Base-by-base conservation (phyloP, 2,888 invertebrate species). In the Campopleginae sp. region DNA sequence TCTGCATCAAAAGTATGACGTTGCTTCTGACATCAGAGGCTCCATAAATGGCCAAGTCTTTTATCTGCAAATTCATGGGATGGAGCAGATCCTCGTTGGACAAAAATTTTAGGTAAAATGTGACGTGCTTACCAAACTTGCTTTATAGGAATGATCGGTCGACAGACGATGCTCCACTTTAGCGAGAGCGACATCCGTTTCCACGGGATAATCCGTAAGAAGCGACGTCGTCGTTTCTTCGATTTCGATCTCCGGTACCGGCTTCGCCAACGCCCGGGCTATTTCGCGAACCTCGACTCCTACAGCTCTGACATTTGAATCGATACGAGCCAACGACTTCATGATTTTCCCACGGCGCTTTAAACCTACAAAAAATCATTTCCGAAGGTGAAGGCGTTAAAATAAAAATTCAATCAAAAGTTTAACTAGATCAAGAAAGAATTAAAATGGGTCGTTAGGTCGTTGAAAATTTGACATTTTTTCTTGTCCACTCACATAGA, bases 21-120 rank as follows among this genome's bases (percentile, higher is more conserved):
- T 70, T 79, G 31, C 19, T 79, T 61, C 71, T 79, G 71, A 79
- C 71, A 51, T 79, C 71, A 33, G n/a, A 33, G 70, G 70, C 71
- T n/a, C 61, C 79, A 46, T 71, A 61, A 79, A 79, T 79, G 63
- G 48, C 66, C 71, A 79, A 79, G 48, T 79, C 71, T 48, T 61
- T 79, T 61, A 79, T 44, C 61, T 63, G 63, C 63, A 63, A 63
- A 10, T 38, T 38, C 38, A 38, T 38, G 38, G 38, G 1, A 0
- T 38, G 8, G 0, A 38, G 10, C 10, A 38, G 38, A 38, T 38
- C 38, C 10, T 10, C 8, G 10, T 38, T 0, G 10, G 38, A 38
- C 38, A 1, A 38, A 7, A 38, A 6, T 33, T 33, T 4, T 33
- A 66, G 65, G 65, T 66, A 51, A 54, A 76, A 76, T 44, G 54